phyloP scores from a whole-genome alignment of 2,797 vertebrate genomes.

The Neosilurus mollespiculum region DNA sequence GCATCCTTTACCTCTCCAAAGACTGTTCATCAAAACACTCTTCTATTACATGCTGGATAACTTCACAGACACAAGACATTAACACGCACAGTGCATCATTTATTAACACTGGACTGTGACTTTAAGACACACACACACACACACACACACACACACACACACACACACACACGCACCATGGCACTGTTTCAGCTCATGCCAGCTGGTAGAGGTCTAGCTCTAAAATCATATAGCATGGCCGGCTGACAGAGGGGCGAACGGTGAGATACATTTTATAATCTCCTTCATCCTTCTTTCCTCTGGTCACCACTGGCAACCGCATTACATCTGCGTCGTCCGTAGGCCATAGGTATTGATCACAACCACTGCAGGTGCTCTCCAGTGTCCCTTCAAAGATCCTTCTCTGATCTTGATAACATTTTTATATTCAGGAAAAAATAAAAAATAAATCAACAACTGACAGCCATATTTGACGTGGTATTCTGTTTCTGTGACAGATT shows the following conservation, averaged over 20 bases:
- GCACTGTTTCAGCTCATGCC: constrained; percentile 18
- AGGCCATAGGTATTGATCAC: constrained; percentile 33
- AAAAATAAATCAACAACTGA: background rate
- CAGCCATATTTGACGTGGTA: constrained; percentile 46
- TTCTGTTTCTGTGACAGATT: constrained; percentile 13
- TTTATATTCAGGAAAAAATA: constrained; percentile 24
- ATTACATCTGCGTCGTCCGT: background rate
- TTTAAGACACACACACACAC: background rate
- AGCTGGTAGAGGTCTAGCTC: constrained; percentile 33
- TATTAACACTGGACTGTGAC: constrained; percentile 25
- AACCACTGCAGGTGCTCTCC: constrained; percentile 25
- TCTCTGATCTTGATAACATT: constrained; percentile 36
- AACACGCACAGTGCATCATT: background rate
- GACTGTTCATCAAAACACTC: constrained; percentile 28
- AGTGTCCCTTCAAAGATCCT: background rate
- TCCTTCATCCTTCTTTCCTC: background rate
- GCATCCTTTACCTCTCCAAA: constrained; percentile 41
- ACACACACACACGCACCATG: constrained; percentile 8
- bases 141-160: too few relatives aligned
- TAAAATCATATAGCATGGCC: constrained; percentile 12
- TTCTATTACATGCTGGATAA: constrained; percentile 18
- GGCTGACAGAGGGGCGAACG: background rate
- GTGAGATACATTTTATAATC: constrained; percentile 27
- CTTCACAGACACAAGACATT: background rate
- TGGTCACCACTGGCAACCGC: constrained; percentile 23